Evolutionary conservation across 92 coral and sea anemone species (phyloP), one percentile per base, ranked within the genome.

Genomic region (Porites lobata): DNA sequence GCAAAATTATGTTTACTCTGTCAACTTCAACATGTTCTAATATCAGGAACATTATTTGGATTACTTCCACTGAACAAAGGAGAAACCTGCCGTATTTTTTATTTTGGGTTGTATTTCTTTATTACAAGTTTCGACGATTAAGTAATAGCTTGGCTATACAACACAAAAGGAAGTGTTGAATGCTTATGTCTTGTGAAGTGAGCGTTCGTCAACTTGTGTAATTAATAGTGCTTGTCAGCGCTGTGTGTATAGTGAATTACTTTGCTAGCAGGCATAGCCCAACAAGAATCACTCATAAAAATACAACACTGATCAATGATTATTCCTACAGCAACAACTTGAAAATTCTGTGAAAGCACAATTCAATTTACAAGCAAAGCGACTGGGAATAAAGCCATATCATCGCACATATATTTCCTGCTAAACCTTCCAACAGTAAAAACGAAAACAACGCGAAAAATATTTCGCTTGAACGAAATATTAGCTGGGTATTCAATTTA

Each of bases 371-470:
- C 32, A n/a, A 83, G 50, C 80, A n/a, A 63, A 65, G 62, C 72
- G 72, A 84, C 62, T 59, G 87, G 50, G 56, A 72, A 71, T 83
- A 75, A 11, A 43, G 11, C 61, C 85, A 24, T 81, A 69, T 69
- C 76, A 17, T 65, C 13, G 1, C 15, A 15, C 2, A 56, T 26
- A 81, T 66, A 75, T 53, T 80, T 20, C 75, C 43, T 72, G 7
- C 65, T 10, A 61, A 70, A 59, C 14, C 8, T 67, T 67, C 18
- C 24, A 1, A 52, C 22, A 43, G 24, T 26, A 51, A 7, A 32
- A 70, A 29, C n/a, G 18, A 50, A 56, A 82, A 54, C n/a, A 14
- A 58, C 52, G 14, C 19, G 56, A 51, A 69, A 82, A 70, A 57
- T 5, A 15, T 52, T 69, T 32, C 15, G 11, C 19, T 9, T 17